Evolutionary conservation across 1,140 invertebrate species (phyloP), one percentile per base, ranked within the genome.

Genomic region (Eciton burchellii): DNA sequence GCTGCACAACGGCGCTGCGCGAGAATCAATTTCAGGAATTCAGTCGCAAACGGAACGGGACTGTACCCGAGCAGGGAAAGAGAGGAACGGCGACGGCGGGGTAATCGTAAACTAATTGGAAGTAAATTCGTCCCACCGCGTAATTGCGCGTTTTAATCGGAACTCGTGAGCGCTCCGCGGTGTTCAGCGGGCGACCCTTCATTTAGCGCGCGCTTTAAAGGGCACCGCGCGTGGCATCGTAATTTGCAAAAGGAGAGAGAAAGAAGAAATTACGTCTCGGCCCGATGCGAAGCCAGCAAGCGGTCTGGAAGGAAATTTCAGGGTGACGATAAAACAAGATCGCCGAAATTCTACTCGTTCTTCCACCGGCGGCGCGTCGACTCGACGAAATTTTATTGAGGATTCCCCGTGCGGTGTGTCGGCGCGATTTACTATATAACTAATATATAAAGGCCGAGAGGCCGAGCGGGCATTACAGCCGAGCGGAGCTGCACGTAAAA

Each of bases 91-190:
- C 70, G 83, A 24, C 77, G 45, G 49, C 26, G 84, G 84, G 83
- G 83, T 89, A 91, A 91, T 93, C 85, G 87, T 87, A 83, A 90
- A 90, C 90, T 90, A 93, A 92, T 92, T 92, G 89, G 89, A 91
- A 91, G 86, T 90, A 91, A 92, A 92, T 91, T 91, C 90, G 56
- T 76, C 35, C 72, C 60, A 35, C 35, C 26, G 77, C 70, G 87
- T 92, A 92, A 92, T 91, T 92, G 84, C 86, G 59, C 87, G 87
- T 92, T 93, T 91, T 91, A 93, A 92, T 92, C 92, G 91, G 87
- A 90, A 90, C 83, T 88, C 81, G 83, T 71, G 70, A 87, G 81
- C 70, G 81, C 74, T 86, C 82, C 86, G n/a, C 81, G 85, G 26
- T 72, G 43, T 24, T 24, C 52, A 12, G 45, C 59, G 41, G 26